Evolutionary conservation across 2,888 invertebrate species (phyloP).

Genomic region (Euproctis similis): DNA sequence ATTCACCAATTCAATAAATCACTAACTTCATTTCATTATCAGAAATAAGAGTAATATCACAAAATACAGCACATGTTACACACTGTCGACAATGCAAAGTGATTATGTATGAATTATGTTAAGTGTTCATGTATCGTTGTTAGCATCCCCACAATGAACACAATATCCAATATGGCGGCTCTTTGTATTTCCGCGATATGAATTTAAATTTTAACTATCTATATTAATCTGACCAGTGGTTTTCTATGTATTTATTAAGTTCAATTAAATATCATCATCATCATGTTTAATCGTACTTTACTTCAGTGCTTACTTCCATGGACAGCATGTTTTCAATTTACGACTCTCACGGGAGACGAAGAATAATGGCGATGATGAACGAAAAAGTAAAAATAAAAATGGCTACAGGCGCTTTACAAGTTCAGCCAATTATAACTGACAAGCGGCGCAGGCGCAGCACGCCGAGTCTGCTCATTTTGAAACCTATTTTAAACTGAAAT

Average conservation of each 20-base stretch:
- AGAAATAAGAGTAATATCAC: too few species aligned
- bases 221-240: too few species aligned
- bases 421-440: constrained; percentile 76
- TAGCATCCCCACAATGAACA: constrained; percentile 39
- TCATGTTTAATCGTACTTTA: constrained; percentile 66
- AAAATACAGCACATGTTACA: constrained; percentile 68
- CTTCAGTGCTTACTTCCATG: constrained; percentile 65
- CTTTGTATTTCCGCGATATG: too few species aligned
- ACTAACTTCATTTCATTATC: too few species aligned
- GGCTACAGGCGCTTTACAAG: constrained; percentile 65
- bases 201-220: too few species aligned
- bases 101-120: constrained; percentile 69
- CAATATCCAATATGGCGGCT: too few species aligned
- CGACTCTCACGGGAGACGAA: constrained; percentile 71
- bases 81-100: constrained; percentile 61
- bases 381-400: constrained; percentile 62
- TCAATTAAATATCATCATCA: constrained; percentile 62
- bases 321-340: constrained; percentile 65
- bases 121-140: constrained; percentile 41
- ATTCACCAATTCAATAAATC: too few species aligned
- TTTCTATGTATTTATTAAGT: too few species aligned
- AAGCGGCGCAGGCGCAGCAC: constrained; percentile 62
- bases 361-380: constrained; percentile 66
- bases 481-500: too few species aligned
- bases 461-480: constrained; percentile 57